Evolutionary conservation across 2,113 vertebrate genomes (phyloP), one percentile per base, ranked within the genome.

Genomic region (Malurus alboscapulatus): DNA sequence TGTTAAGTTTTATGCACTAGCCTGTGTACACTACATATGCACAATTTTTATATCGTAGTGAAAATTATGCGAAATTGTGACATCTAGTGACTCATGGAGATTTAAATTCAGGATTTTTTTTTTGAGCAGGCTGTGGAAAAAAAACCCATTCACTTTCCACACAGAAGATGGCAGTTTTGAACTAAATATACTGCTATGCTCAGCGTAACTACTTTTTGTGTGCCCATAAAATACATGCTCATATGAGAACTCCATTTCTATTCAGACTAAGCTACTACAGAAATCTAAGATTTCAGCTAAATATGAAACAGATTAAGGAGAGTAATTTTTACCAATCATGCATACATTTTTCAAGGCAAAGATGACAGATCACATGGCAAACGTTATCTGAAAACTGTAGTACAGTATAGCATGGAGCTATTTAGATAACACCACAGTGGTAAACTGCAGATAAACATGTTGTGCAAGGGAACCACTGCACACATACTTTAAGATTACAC

Each of bases 341-440:
- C 95, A 95, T 53, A 75, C 21, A 58, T 86, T 95, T 93, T 94
- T 88, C 94, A 96, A 96, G 90, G 83, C 95, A 96, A 96, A 91
- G 79, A 84, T 74, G 68, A 92, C 36, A 73, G 61, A 73, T 71
- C 44, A 83, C 13, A 19, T 73, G 48, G 76, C 73, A 94, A 94
- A 82, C 55, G 66, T 88, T 88, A 57, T 53, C 67, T 90, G 74
- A 75, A 80, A 88, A 88, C 42, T 53, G 45, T 61, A 87, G 58
- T 63, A 82, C 36, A 57, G 54, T 61, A 90, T 25, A 81, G 66
- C 48, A 58, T 54, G 32, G 61, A 94, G 71, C 87, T 91, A 88
- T 68, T 91, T 65, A 66, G 66, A 36, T 72, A 72, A 79, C 73
- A 90, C 76, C 53, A 94, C 63, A 75, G 63, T 62, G 69, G 25